Percentiles rank a stretch among this genome's conserved stretches.
phyloP scores from a whole-genome alignment of 2,113 vertebrate genomes.

The Boleophthalmus pectinirostris region DNA sequence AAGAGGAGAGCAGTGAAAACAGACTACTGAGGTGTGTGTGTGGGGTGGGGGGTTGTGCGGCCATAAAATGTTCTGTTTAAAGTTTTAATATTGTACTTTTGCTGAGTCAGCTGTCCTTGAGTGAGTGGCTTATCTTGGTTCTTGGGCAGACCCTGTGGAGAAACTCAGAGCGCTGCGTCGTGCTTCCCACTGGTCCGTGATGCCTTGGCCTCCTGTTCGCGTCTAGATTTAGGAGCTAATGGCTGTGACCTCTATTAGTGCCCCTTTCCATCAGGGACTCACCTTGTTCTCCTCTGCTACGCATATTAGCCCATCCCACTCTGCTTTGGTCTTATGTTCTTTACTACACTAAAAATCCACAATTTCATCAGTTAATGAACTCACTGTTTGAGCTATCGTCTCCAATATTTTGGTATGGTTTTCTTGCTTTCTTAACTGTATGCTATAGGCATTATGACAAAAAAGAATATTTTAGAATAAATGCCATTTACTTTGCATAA shows the following conservation, averaged over 20 bases:
- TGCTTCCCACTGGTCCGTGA: conserved; percentile 42
- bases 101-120: conserved; percentile 66
- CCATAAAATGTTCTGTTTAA: conserved; percentile 38
- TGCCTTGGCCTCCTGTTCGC: conserved; percentile 50
- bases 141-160: conserved; percentile 27
- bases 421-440: no score
- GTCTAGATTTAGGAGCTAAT: conserved; percentile 63
- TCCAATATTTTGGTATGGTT: no score
- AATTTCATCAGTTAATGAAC: background rate
- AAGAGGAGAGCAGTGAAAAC: conserved; percentile 56
- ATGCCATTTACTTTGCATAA: no score
- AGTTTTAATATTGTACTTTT: conserved; percentile 43
- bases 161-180: conserved; percentile 13
- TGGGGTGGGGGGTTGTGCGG: conserved; percentile 28
- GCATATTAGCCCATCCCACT: background rate
- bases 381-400: background rate
- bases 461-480: no score
- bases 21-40: conserved; percentile 31
- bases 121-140: conserved; percentile 38
- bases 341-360: background rate
- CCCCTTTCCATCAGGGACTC: conserved; percentile 47
- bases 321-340: background rate
- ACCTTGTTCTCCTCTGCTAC: conserved; percentile 27
- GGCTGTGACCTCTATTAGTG: conserved; percentile 77
- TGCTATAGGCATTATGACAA: no score